Evolutionary conservation across 2,797 vertebrate species (phyloP).

Genomic region (Triplophysa bombifrons): DNA sequence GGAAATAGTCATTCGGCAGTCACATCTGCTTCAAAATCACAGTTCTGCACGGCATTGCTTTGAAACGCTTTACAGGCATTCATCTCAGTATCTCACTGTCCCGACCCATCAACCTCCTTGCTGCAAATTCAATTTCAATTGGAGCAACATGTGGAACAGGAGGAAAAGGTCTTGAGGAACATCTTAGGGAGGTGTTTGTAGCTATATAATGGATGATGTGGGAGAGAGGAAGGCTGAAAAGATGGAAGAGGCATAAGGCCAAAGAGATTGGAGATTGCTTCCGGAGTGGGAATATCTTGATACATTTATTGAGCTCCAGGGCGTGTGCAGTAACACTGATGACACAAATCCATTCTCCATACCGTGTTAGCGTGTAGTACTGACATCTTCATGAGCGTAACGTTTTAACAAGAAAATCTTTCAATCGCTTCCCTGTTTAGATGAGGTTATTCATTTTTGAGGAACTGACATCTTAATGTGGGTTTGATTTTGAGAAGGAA

Average conservation of each 20-base stretch:
- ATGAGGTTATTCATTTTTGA: too few species aligned
- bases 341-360: conserved; percentile 52
- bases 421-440: neutral
- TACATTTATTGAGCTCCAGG: conserved; percentile 47
- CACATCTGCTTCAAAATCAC: conserved; percentile 32
- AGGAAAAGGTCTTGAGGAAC: neutral
- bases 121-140: neutral
- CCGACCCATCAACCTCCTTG: neutral
- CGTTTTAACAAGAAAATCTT: conserved; percentile 4
- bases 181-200: conserved; percentile 13
- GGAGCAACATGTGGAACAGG: neutral
- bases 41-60: conserved; percentile 10
- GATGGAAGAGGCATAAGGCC: conserved; percentile 25
- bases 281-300: conserved; percentile 20
- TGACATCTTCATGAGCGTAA: conserved; percentile 52
- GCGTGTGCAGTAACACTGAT: conserved; percentile 38
- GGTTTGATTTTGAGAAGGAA: conserved; percentile 5
- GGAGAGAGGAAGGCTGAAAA: conserved; percentile 7
- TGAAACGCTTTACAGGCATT: conserved; percentile 1
- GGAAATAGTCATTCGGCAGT: conserved; percentile 20
- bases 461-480: neutral
- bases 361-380: neutral
- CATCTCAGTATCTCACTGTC: neutral
- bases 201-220: conserved; percentile 19
- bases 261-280: conserved; percentile 34